Conservation (phyloP, 2,113 vertebrate genomes). For the Ramphastos sulfuratus region DNA sequence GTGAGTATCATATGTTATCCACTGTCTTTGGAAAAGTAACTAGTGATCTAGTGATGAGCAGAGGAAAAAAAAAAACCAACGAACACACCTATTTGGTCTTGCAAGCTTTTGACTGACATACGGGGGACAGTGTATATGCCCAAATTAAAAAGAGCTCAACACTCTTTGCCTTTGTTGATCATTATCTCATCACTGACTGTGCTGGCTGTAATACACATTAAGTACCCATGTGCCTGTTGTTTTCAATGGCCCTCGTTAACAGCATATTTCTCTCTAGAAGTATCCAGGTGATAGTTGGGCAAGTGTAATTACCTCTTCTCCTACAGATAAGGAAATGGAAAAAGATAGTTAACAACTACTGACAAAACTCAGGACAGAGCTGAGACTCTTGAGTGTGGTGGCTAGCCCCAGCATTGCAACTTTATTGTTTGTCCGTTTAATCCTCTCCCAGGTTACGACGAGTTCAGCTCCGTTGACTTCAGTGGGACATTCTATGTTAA, state of each 20-base stretch:
- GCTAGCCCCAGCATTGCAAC: neutral
- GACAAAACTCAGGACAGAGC: neutral
- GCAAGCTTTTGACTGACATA: neutral
- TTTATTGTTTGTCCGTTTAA: neutral
- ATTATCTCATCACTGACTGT: neutral
- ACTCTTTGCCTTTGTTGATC: neutral
- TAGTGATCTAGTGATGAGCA: neutral
- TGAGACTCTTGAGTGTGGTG: neutral
- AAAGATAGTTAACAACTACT: neutral
- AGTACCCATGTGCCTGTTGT: neutral
- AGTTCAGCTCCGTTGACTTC: slow-evolving; percentile 96
- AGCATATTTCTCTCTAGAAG: neutral
- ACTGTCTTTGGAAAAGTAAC: neutral
- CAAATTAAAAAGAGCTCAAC: neutral
- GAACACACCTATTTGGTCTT: neutral
- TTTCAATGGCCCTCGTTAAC: neutral
- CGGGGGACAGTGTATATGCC: rapidly evolving
- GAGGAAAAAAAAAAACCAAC: neutral
- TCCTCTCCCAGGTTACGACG: slow-evolving; percentile 85
- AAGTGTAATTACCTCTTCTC: neutral
- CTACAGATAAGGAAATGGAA: neutral
- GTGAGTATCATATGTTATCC: slow-evolving; percentile 75
- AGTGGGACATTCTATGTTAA: slow-evolving; percentile 98
- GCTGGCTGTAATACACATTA: neutral
- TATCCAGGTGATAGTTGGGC: neutral